Conservation (phyloP, 1,140 invertebrate genomes). For the Medauroidea extradentata region DNA sequence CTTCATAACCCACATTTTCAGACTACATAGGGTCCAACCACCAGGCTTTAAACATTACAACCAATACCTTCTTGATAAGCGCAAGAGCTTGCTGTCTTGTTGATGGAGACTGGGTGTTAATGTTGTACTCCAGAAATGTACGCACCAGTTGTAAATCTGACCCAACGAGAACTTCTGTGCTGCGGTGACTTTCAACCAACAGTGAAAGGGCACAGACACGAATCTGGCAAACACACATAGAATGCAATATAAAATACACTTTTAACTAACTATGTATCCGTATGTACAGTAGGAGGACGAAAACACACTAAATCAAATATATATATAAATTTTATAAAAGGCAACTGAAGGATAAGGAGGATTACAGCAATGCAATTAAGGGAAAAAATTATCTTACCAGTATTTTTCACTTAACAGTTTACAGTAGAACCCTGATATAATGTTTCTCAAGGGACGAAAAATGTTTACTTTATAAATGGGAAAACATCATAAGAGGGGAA, state of each 20-base stretch:
- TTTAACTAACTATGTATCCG: constrained; percentile 12
- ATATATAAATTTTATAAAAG: too few relatives aligned
- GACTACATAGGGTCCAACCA: too few relatives aligned
- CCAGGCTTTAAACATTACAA: too few relatives aligned
- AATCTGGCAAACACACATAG: constrained; percentile 38
- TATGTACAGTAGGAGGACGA: too few relatives aligned
- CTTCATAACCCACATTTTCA: too few relatives aligned
- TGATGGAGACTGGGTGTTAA: constrained; percentile 62
- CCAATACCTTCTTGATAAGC: constrained; percentile 49
- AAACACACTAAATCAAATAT: constrained; percentile 6
- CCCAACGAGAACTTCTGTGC: constrained; percentile 57
- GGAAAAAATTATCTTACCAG: too few relatives aligned
- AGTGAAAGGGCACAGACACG: constrained; percentile 56
- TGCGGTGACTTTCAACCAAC: constrained; percentile 69
- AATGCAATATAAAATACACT: constrained; percentile 11
- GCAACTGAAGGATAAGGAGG: too few relatives aligned
- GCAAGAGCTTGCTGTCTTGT: constrained; percentile 46
- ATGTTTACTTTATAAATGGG: too few relatives aligned
- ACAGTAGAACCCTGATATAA: too few relatives aligned
- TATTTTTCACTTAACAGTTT: too few relatives aligned
- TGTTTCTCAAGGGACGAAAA: too few relatives aligned
- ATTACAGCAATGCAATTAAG: background rate
- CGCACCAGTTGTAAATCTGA: constrained; percentile 63
- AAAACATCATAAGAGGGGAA: too few relatives aligned
- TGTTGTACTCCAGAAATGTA: constrained; percentile 64